phyloP scores from a whole-genome alignment of 2,797 vertebrate species.

The Zalophus californianus region DNA sequence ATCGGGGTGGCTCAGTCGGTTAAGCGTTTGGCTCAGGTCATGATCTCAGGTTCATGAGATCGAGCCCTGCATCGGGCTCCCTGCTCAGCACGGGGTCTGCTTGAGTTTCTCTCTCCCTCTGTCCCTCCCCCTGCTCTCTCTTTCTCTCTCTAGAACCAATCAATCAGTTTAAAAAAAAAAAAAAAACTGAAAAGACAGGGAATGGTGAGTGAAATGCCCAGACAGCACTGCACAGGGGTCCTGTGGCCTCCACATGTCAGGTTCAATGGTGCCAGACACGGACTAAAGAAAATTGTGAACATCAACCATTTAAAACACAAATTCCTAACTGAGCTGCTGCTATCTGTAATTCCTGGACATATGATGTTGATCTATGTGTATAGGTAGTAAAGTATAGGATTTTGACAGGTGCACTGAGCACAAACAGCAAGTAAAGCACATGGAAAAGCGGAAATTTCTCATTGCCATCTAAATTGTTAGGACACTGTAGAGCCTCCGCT shows the following conservation, averaged over 20 bases:
- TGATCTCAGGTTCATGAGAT: background rate
- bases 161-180: background rate
- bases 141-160: background rate
- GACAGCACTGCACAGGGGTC: fast-evolving
- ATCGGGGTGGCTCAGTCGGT: background rate
- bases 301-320: background rate
- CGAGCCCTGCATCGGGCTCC: background rate
- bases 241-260: background rate
- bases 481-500: background rate
- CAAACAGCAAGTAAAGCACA: background rate
- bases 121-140: background rate
- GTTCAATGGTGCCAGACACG: background rate
- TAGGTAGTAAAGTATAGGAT: background rate
- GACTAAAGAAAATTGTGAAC: background rate
- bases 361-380: background rate
- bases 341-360: background rate
- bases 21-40: background rate
- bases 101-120: background rate
- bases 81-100: background rate
- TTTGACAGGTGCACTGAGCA: background rate
- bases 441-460: background rate
- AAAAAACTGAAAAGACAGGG: background rate
- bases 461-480: background rate
- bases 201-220: background rate
- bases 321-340: background rate